Percentiles rank a stretch among this genome's conserved stretches.
Conservation (phyloP, 2,797 vertebrate genomes). For the Scyliorhinus canicula region DNA sequence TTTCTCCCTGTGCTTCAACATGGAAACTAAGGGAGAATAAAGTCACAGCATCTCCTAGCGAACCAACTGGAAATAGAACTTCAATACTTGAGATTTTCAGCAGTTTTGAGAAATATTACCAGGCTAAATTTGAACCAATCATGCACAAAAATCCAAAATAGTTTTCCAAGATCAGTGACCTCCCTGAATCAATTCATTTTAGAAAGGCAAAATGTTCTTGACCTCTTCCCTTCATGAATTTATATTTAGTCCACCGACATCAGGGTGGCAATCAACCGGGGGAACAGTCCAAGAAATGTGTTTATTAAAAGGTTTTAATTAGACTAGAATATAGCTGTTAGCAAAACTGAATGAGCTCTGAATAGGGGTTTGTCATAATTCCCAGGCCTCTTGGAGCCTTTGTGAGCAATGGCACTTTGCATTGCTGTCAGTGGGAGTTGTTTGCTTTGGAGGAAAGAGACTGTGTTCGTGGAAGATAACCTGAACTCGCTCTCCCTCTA, state of each 20-base stretch:
- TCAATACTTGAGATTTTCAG: background rate
- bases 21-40: background rate
- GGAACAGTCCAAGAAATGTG: background rate
- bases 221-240: background rate
- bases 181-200: background rate
- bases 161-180: background rate
- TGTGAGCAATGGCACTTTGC: background rate
- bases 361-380: constrained; percentile 8
- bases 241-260: background rate
- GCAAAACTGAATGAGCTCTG: constrained; percentile 8
- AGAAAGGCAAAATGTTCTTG: background rate
- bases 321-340: background rate
- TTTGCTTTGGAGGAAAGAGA: constrained; percentile 62
- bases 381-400: background rate
- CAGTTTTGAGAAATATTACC: background rate
- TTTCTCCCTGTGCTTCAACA: background rate
- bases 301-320: constrained; percentile 32
- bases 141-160: background rate
- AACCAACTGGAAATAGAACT: background rate
- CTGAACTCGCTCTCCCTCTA: constrained; percentile 47
- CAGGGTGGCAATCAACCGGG: background rate
- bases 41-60: background rate
- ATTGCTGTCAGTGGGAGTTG: constrained; percentile 69
- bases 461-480: constrained; percentile 65
- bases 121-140: background rate